Conservation (phyloP, 2,797 vertebrate species). For the Selene dorsalis region DNA sequence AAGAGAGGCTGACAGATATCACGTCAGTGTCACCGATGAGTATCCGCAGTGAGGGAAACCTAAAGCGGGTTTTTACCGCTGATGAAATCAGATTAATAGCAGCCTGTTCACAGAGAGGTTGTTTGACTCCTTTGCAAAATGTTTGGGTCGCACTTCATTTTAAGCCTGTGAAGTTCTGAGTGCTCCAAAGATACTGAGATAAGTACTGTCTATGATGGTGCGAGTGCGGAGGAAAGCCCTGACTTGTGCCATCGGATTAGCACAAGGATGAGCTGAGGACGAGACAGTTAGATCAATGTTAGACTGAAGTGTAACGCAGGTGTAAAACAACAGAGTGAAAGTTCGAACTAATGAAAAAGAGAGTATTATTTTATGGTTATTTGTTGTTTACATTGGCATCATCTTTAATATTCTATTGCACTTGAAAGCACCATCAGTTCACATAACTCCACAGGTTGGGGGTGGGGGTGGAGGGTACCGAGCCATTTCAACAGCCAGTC, state of each 20-base stretch:
- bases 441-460: too few relatives aligned
- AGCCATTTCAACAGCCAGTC: too few relatives aligned
- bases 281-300: conserved; percentile 52
- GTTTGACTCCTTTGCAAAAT: conserved; percentile 49
- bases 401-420: too few relatives aligned
- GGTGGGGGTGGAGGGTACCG: too few relatives aligned
- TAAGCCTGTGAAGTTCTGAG: conserved; percentile 34
- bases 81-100: conserved; percentile 48
- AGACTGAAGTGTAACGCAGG: neutral
- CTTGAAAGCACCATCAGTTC: too few relatives aligned
- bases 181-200: conserved; percentile 43
- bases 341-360: too few relatives aligned
- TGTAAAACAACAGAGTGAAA: too few relatives aligned
- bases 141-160: conserved; percentile 64
- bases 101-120: conserved; percentile 48
- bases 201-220: conserved; percentile 15
- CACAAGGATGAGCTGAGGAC: conserved; percentile 29
- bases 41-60: conserved; percentile 41
- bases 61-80: conserved; percentile 55
- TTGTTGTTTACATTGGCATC: too few relatives aligned
- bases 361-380: too few relatives aligned
- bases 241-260: conserved; percentile 54
- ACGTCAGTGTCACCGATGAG: conserved; percentile 40
- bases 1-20: conserved; percentile 43
- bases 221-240: conserved; percentile 34